Base-by-base conservation (phyloP, 2,888 invertebrate genomes). In the Zygogramma bicolorata region DNA sequence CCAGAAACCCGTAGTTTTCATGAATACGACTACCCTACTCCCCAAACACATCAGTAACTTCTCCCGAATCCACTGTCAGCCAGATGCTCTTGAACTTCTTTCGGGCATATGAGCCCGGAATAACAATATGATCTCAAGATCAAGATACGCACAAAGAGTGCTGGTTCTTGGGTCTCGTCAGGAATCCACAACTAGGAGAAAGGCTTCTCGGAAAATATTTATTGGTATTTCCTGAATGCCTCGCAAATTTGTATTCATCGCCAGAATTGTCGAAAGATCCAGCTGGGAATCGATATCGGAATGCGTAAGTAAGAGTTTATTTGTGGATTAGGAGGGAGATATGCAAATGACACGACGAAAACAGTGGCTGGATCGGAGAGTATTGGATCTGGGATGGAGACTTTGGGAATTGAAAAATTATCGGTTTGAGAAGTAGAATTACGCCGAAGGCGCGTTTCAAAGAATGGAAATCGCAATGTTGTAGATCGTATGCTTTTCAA, bases 291-390 rank as follows among this genome's bases (percentile, higher is more conserved):
- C 79, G 80, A 79, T 77, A 60, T 70, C 65, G 68, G 78, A 78
- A 80, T 76, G 79, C 78, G 77, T 80, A 78, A 77, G 77, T 77
- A 77, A 76, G 76, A 81, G 77, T 79, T 81, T 81, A 81, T 79
- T 81, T 77, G 74, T 72, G 80, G 79, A 81, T 81, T 81, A 81
- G 74, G 75, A 77, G 62, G 73, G 73, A 70, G 74, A 79, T 79
- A 81, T 81, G 80, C 75, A 81, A 81, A 81, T 81, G 60, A 49
- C 20, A 46, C 58, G 68, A 60, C 60, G 62, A 70, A 66, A 68
- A 59, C 65, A 66, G 46, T 22, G 29, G 49, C 61, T 25, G 53
- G 25, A 27, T 27, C 53, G n/a, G 27, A 53, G 53, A 25, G 53
- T 53, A 22, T 53, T 20, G 46, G 46, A 7, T 46, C 18, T 18